Percentiles rank a stretch among this genome's conserved stretches.
Evolutionary conservation across 2,113 vertebrate species (phyloP).

Genomic region (Brachypteracias leptosomus): DNA sequence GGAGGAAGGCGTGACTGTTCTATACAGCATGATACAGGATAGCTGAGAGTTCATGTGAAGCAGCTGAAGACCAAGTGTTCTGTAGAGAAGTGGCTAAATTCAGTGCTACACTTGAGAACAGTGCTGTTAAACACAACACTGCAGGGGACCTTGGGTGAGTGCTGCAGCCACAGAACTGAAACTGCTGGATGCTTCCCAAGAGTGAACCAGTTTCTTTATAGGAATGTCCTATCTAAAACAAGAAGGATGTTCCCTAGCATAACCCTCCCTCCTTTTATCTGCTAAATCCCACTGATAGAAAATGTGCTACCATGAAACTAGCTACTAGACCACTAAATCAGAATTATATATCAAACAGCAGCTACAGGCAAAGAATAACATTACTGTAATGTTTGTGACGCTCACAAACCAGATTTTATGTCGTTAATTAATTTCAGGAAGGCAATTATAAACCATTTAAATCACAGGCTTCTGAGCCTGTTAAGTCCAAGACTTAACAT

Average conservation of each 20-base stretch:
- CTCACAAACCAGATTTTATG: not conserved
- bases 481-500: not conserved
- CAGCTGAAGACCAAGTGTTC: not conserved
- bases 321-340: not conserved
- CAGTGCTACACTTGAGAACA: not conserved
- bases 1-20: not conserved
- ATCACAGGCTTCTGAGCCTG: not conserved
- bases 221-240: not conserved
- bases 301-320: not conserved
- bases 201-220: not conserved
- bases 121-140: not conserved
- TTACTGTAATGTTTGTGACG: not conserved
- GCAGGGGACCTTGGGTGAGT: not conserved
- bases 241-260: not conserved
- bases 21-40: accelerated
- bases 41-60: not conserved
- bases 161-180: not conserved
- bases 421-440: not conserved
- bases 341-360: not conserved
- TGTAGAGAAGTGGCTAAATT: not conserved
- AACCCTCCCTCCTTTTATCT: not conserved
- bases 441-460: not conserved
- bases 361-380: not conserved
- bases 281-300: not conserved
- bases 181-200: not conserved